Conservation (phyloP, 2,113 vertebrate species). For the Atrichornis clamosus region DNA sequence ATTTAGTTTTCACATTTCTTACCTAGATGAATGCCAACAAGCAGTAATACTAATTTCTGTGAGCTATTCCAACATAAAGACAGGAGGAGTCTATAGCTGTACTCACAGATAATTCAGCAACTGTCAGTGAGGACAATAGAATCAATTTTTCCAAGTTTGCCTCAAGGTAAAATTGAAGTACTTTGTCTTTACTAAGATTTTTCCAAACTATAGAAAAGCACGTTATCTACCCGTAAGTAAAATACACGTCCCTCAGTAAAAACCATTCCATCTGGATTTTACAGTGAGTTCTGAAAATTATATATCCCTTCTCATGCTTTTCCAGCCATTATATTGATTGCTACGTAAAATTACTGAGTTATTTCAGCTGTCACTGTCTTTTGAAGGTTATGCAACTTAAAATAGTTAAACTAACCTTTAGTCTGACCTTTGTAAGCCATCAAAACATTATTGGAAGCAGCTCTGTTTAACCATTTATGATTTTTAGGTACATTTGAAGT, state of each 20-base stretch:
- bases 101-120: neutral
- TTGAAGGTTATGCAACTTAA: slow-evolving; percentile 20
- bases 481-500: neutral
- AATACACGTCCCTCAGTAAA: neutral
- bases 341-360: neutral
- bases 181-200: neutral
- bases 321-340: slow-evolving; percentile 1
- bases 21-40: neutral
- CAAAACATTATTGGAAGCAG: slow-evolving; percentile 19
- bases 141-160: neutral
- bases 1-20: neutral
- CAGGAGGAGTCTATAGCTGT: neutral
- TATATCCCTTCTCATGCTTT: neutral
- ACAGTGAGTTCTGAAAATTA: neutral
- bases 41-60: neutral
- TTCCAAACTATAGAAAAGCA: neutral
- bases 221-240: neutral
- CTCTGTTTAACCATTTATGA: neutral
- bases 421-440: slow-evolving; percentile 28
- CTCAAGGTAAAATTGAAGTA: neutral
- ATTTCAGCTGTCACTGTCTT: slow-evolving; percentile 26
- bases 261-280: neutral
- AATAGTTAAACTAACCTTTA: slow-evolving; percentile 44
- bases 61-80: neutral
- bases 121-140: neutral